These are phyloP conservation scores for Nomada hirtipes DNA, from an alignment of 2,888 invertebrate species.

Conservation along the genomic window DNA sequence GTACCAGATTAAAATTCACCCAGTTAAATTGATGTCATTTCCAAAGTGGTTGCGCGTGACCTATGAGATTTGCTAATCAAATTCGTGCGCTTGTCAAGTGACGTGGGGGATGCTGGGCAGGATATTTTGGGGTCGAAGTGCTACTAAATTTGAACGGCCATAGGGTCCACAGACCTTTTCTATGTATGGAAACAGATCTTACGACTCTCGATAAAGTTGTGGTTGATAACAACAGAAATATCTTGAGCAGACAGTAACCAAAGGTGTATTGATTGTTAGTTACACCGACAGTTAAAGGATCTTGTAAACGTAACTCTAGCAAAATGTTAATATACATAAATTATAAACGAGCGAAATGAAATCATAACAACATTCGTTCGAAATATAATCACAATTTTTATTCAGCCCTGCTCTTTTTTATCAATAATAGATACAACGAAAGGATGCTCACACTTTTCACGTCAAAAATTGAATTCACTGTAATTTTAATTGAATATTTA, in stretches of 20 bases:
- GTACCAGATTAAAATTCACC: constrained; percentile 9
- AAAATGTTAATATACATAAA: not conserved
- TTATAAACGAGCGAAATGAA: too few species aligned
- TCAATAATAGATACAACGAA: too few species aligned
- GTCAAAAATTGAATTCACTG: too few species aligned
- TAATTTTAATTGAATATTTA: too few species aligned
- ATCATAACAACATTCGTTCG: too few species aligned
- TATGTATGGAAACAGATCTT: constrained; percentile 9
- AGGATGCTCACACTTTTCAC: too few species aligned
- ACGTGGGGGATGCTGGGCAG: constrained; percentile 59
- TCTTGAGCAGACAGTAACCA: not conserved
- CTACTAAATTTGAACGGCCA: constrained; percentile 48
- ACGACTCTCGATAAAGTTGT: constrained; percentile 5
- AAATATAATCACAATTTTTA: too few species aligned
- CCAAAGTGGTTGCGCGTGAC: constrained; percentile 47
- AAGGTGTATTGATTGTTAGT: not conserved
- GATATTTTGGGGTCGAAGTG: constrained; percentile 54
- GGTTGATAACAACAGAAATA: constrained; percentile 47
- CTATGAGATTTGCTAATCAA: constrained; percentile 63
- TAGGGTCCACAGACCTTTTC: constrained; percentile 33
- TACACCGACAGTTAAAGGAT: not conserved
- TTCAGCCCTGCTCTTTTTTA: too few species aligned
- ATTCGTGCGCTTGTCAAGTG: constrained; percentile 64
- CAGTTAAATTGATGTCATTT: constrained; percentile 39
- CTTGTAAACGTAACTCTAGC: not conserved